Percentiles rank a stretch among this genome's conserved stretches.
Evolutionary conservation across 2,113 vertebrate genomes (phyloP).

Genomic region (Apodemus speciosus): DNA sequence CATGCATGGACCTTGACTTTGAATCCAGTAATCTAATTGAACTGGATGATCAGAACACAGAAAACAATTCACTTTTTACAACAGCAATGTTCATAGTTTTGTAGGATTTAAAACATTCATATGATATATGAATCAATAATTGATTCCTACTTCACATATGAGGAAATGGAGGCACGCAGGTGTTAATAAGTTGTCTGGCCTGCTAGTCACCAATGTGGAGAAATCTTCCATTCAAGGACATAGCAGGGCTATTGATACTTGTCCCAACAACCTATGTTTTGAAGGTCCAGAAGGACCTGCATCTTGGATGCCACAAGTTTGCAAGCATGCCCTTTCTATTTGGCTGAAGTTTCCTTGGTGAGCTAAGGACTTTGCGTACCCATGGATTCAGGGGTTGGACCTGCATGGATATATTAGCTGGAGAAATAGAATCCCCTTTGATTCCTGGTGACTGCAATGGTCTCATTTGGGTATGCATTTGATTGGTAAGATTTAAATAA

Average conservation of each 20-base stretch:
- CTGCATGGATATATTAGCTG: background rate
- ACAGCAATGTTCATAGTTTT: background rate
- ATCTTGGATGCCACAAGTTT: background rate
- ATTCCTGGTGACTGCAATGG: background rate
- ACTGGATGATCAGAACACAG: background rate
- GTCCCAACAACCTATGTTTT: background rate
- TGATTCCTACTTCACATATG: background rate
- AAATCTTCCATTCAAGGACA: background rate
- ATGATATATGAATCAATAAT: background rate
- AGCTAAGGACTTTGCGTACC: background rate
- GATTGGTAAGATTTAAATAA: slow-evolving; percentile 38
- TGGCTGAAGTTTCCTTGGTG: background rate
- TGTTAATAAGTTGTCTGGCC: background rate
- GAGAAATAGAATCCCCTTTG: background rate
- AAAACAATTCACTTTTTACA: background rate
- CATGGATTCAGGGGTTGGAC: background rate
- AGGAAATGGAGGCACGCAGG: background rate
- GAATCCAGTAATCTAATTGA: background rate
- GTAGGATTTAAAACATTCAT: background rate
- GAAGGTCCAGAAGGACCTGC: background rate
- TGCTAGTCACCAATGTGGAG: background rate
- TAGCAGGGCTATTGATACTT: background rate
- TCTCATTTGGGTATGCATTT: background rate
- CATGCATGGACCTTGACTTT: background rate
- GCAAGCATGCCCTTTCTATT: background rate